Base-by-base conservation (phyloP, 2,797 vertebrate species). In the Catharus ustulatus region DNA sequence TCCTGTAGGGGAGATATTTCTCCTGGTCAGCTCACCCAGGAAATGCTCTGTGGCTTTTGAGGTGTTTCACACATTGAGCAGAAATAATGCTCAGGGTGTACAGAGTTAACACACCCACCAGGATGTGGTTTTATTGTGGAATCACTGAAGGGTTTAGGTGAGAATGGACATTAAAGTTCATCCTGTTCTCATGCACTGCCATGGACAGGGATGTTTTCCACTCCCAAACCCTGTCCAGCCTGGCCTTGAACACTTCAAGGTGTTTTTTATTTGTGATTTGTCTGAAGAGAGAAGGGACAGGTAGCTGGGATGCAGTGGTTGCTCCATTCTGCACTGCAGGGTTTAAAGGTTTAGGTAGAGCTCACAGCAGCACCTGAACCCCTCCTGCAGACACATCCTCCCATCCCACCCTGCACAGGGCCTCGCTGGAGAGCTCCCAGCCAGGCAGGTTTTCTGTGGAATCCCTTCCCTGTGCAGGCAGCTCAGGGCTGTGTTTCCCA, bases 1-100 rank as follows among this genome's bases (percentile, higher is more conserved):
- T 3, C 38, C 30, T 43, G 10, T 1, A 2, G 13, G 36, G n/a
- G 10, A 32, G 63, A 3, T 15, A 3, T 0, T 42, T 34, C 24
- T 57, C 18, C 6, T 4, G 19, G 36, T 21, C 40, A 43, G 24
- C 45, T 81, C 10, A 2, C 12, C 16, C 68, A 68, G 61, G 38
- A 58, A 66, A 29, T 23, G 46, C 16, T 61, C 2, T 32, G 2
- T 43, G 30, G 51, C 16, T 76, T 61, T 62, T 26, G 27, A 18
- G 63, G 57, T 38, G 45, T 67, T 59, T 48, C 40, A 43, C 40
- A 32, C 36, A 5, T 5, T 16, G 78, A 64, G 49, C 0, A 1
- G 22, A 74, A 72, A 5, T 16, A 4, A 7, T 11, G 34, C 21
- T 52, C n/a, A 5, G 26, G 36, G 2, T 34, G 36, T 32, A 23